Percentiles rank a stretch among this genome's conserved stretches.
These are phyloP conservation scores for Synaphobranchus kaupii DNA, from an alignment of 2,797 vertebrate species.

Conservation along the genomic window DNA sequence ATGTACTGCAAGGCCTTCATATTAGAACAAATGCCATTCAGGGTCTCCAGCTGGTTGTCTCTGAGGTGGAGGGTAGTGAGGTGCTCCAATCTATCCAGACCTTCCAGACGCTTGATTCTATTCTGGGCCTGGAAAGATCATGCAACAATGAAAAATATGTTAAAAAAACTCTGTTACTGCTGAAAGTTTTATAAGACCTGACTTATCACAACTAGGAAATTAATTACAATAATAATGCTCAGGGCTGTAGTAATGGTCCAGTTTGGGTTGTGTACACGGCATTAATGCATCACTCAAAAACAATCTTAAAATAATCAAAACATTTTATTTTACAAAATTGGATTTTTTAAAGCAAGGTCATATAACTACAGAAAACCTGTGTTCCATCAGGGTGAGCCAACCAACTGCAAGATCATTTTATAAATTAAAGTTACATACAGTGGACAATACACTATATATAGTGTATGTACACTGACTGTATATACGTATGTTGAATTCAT, in stretches of 20 bases:
- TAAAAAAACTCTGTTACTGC: neutral
- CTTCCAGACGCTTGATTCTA: slow-evolving; percentile 75
- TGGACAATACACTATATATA: too few relatives aligned
- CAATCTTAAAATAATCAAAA: too few relatives aligned
- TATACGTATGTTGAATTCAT: too few relatives aligned
- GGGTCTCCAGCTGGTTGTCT: slow-evolving; percentile 82
- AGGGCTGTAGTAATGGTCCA: neutral
- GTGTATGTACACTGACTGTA: too few relatives aligned
- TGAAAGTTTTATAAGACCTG: neutral
- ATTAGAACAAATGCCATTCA: slow-evolving; percentile 79
- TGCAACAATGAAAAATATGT: neutral
- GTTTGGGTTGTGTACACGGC: neutral
- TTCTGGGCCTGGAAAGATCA: slow-evolving; percentile 81
- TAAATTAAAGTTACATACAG: too few relatives aligned
- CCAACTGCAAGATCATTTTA: too few relatives aligned
- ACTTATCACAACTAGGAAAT: neutral
- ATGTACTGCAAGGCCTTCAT: slow-evolving; percentile 89
- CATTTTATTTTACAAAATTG: too few relatives aligned
- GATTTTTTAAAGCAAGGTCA: too few relatives aligned
- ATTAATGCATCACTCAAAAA: neutral
- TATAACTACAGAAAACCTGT: neutral
- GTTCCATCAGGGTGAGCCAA: too few relatives aligned
- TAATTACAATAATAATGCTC: neutral
- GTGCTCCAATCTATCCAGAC: slow-evolving; percentile 73
- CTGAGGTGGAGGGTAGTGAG: slow-evolving; percentile 86